Conservation (phyloP, 2,888 invertebrate genomes). For the Philereme vetulata region DNA sequence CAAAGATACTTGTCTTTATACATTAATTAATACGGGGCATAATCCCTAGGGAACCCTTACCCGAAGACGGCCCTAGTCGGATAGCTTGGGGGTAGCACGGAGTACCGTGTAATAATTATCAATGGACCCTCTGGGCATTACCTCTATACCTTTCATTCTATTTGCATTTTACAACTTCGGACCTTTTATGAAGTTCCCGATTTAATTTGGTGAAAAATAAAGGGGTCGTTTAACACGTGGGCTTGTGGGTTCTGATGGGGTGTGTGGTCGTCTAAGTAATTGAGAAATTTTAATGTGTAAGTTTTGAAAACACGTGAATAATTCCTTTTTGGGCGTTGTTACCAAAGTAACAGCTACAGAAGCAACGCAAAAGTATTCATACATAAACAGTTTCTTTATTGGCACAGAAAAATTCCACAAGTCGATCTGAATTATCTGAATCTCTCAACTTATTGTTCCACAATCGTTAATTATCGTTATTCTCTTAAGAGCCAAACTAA, state of each 20-base stretch:
- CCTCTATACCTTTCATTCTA: conserved; percentile 53
- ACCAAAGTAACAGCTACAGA: background rate
- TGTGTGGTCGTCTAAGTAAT: conserved; percentile 26
- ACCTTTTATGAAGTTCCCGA: conserved; percentile 54
- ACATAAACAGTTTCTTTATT: background rate
- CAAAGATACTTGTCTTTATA: conserved; percentile 52
- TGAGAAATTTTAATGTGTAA: conserved; percentile 20
- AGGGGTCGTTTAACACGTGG: conserved; percentile 48
- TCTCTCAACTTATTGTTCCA: conserved; percentile 4
- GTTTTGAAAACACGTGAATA: background rate
- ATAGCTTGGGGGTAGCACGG: conserved; percentile 32
- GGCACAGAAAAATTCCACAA: background rate
- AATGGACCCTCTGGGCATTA: conserved; percentile 71
- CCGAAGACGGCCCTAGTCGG: conserved; percentile 50
- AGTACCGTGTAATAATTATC: conserved; percentile 79
- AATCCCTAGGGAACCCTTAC: conserved; percentile 64
- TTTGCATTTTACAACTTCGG: conserved; percentile 67
- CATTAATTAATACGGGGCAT: conserved; percentile 69
- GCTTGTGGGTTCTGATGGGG: conserved; percentile 34
- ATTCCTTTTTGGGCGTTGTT: background rate
- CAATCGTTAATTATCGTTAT: conserved; percentile 15
- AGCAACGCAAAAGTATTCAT: background rate
- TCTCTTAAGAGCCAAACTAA: conserved; percentile 19
- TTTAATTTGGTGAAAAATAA: conserved; percentile 58
- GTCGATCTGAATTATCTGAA: background rate